Percentiles rank a stretch among this genome's conserved stretches.
phyloP scores from a whole-genome alignment of 1,140 invertebrate species.

The Meloidogyne hapla region DNA sequence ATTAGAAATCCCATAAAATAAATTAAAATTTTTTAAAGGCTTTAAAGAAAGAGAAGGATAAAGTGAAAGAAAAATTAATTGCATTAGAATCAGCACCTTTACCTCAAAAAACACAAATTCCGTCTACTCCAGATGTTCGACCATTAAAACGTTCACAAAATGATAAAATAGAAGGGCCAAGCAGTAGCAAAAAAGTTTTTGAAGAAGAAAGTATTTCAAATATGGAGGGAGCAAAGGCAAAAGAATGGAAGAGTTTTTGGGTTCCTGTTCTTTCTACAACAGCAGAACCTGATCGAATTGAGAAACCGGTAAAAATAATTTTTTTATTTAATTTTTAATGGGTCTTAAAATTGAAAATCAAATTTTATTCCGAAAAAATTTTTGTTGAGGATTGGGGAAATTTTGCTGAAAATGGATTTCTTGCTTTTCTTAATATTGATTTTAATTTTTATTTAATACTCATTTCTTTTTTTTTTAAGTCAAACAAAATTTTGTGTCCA shows the following conservation, averaged over 20 bases:
- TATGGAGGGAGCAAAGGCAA: slow-evolving; percentile 68
- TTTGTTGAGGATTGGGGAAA: too few species aligned
- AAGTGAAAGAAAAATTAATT: slow-evolving; percentile 72
- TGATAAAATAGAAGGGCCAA: neutral
- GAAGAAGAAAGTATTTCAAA: slow-evolving; percentile 48
- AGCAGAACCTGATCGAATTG: slow-evolving; percentile 70
- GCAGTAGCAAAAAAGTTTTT: slow-evolving; percentile 27
- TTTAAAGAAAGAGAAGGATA: slow-evolving; percentile 73
- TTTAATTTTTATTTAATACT: too few species aligned
- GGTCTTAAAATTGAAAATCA: neutral
- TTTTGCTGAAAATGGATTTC: too few species aligned
- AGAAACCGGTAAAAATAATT: slow-evolving; percentile 82
- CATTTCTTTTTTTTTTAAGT: slow-evolving; percentile 33
- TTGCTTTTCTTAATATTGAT: too few species aligned
- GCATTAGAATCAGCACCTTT: slow-evolving; percentile 53
- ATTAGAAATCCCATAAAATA: too few species aligned
- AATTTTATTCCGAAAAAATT: too few species aligned
- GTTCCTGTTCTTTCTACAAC: slow-evolving; percentile 88
- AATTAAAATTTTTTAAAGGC: slow-evolving; percentile 64
- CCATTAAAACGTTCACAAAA: slow-evolving; percentile 15
- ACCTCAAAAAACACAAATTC: slow-evolving; percentile 64
- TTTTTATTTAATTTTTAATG: slow-evolving; percentile 18
- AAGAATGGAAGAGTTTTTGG: slow-evolving; percentile 92
- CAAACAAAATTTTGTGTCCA: slow-evolving; percentile 78
- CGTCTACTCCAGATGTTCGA: slow-evolving; percentile 18